These are phyloP conservation scores for Tokudaia tokunoshimensis DNA, from an alignment of 2,797 vertebrate genomes.

Conservation along the genomic window DNA sequence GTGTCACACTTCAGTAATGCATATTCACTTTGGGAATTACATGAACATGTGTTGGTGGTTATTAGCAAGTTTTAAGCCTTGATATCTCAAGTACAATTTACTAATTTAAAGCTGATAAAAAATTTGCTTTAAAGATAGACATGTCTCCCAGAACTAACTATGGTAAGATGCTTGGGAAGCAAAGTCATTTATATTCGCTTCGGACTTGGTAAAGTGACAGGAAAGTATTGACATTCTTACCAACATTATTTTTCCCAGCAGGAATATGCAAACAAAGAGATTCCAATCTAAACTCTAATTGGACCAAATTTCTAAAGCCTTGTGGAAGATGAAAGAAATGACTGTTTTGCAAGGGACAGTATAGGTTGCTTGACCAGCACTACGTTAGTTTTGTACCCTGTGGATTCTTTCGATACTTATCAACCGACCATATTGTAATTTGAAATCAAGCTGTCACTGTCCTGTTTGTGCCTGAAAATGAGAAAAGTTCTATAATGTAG, in stretches of 20 bases:
- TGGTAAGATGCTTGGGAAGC: neutral
- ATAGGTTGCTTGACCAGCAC: neutral
- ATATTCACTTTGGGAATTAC: neutral
- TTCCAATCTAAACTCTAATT: neutral
- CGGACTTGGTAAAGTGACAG: neutral
- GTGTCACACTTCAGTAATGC: neutral
- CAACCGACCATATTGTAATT: neutral
- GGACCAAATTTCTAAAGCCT: neutral
- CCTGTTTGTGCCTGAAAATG: neutral
- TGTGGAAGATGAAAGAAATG: neutral
- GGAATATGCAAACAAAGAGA: neutral
- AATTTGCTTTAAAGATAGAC: neutral
- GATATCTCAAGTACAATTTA: neutral
- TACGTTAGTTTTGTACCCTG: too few relatives aligned
- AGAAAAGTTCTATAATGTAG: neutral
- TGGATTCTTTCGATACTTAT: neutral
- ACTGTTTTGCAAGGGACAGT: neutral
- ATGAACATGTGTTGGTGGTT: neutral
- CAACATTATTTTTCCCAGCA: rapidly evolving
- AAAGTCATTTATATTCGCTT: neutral
- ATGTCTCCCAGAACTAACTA: neutral
- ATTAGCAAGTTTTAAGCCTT: neutral
- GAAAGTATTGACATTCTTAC: rapidly evolving
- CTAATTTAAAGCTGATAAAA: neutral
- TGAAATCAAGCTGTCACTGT: neutral